phyloP scores from a whole-genome alignment of 2,797 vertebrate genomes.

The Rhinogobio ventralis region DNA sequence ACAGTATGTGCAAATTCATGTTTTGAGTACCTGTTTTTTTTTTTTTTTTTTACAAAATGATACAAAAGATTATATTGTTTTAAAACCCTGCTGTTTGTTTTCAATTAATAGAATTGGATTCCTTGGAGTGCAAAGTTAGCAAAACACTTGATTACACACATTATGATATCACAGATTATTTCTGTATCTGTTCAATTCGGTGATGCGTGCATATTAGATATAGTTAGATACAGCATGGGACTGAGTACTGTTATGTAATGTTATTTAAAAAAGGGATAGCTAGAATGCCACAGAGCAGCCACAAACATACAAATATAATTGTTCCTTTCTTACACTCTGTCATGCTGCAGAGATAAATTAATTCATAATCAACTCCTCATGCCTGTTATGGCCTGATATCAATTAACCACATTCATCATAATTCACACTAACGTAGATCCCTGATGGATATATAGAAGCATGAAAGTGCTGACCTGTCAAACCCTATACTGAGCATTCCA shows the following conservation, averaged over 20 bases:
- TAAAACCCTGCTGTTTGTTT: not conserved
- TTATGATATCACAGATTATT: conserved; percentile 31
- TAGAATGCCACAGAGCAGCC: not conserved
- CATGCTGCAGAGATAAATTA: not conserved
- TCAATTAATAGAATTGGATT: conserved; percentile 20
- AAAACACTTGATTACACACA: conserved; percentile 43
- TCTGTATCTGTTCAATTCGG: conserved; percentile 23
- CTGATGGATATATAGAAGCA: conserved; percentile 10
- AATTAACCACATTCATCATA: conserved; percentile 30
- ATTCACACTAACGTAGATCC: conserved; percentile 8
- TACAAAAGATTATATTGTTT: not conserved
- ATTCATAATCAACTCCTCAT: not conserved
- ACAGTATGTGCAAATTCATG: not conserved
- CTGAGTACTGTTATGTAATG: conserved; percentile 25
- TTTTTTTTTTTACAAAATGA: not conserved
- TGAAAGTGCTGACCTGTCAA: conserved; percentile 13
- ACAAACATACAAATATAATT: not conserved
- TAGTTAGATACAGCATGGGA: not conserved
- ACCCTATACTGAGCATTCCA: not conserved
- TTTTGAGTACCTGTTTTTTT: not conserved
- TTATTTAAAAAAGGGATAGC: not conserved
- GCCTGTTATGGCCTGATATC: not conserved
- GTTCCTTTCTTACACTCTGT: not conserved
- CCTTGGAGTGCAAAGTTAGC: conserved; percentile 13
- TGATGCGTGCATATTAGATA: not conserved